Conservation (phyloP, 2,797 vertebrate species). For the Threskiornis aethiopicus region DNA sequence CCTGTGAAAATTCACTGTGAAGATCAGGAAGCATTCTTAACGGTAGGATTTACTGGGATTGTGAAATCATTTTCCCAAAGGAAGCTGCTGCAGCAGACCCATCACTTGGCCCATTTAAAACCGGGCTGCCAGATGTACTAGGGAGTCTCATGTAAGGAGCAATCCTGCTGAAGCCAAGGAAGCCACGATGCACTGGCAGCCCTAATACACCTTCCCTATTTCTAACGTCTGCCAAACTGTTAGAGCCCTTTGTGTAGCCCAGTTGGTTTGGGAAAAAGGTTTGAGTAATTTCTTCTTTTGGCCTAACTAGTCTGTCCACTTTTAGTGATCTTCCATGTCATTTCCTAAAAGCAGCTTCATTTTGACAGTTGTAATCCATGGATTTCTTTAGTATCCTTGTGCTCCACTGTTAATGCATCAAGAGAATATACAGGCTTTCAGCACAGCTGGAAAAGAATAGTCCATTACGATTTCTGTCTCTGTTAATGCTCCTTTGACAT, state of each 20-base stretch:
- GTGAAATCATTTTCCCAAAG: neutral
- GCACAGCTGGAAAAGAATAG: constrained; percentile 12
- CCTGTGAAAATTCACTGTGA: neutral
- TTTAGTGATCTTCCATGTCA: neutral
- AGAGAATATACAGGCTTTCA: neutral
- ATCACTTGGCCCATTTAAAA: neutral
- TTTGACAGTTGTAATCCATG: constrained; percentile 15
- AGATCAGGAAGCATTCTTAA: neutral
- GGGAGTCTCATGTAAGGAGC: neutral
- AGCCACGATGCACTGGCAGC: neutral
- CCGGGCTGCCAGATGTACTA: neutral
- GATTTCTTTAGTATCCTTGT: neutral
- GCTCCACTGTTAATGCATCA: neutral
- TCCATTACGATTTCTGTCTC: neutral
- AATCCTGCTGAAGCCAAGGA: neutral
- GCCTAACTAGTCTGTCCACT: neutral
- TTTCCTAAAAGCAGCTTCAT: constrained; percentile 1
- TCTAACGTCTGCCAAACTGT: neutral
- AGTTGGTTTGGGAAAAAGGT: neutral
- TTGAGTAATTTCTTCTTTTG: neutral
- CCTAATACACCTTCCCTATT: neutral
- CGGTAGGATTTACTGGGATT: neutral
- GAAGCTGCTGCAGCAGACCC: neutral
- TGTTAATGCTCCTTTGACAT: neutral
- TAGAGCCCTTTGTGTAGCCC: neutral